phyloP scores from a whole-genome alignment of 2,888 invertebrate genomes.

The Argyra leucocephala region DNA sequence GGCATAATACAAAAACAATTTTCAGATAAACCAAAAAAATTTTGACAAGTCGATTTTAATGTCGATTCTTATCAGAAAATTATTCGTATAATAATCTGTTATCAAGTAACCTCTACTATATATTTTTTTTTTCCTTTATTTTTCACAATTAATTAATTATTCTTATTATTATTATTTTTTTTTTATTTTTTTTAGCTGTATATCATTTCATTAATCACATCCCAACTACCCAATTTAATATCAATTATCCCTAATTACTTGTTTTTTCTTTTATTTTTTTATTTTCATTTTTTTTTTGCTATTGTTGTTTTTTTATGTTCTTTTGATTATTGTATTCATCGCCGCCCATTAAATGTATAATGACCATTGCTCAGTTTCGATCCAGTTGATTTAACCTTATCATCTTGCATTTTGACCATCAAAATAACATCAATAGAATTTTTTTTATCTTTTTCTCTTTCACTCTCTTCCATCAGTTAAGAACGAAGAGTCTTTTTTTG shows the following conservation, averaged over 20 bases:
- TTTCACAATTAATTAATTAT: neutral
- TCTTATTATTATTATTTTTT: neutral
- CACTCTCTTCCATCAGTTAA: no score
- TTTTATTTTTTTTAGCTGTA: neutral
- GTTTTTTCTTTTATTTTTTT: neutral
- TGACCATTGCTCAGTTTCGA: neutral
- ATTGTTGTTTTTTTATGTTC: neutral
- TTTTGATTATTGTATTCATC: no score
- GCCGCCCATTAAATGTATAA: neutral
- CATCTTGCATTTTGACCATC: neutral
- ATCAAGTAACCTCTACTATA: no score
- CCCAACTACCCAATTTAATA: neutral
- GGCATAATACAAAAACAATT: no score
- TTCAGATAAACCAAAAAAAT: no score
- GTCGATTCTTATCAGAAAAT: neutral
- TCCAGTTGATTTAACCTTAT: neutral
- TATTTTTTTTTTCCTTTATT: neutral
- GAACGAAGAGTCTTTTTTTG: no score
- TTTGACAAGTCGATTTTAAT: no score
- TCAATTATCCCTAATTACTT: conserved; percentile 4
- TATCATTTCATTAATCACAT: neutral
- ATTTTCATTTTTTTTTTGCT: neutral
- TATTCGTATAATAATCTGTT: no score
- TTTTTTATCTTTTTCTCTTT: no score
- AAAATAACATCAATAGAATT: no score